Conservation (phyloP, 2,888 invertebrate genomes). For the Malachius bipustulatus region DNA sequence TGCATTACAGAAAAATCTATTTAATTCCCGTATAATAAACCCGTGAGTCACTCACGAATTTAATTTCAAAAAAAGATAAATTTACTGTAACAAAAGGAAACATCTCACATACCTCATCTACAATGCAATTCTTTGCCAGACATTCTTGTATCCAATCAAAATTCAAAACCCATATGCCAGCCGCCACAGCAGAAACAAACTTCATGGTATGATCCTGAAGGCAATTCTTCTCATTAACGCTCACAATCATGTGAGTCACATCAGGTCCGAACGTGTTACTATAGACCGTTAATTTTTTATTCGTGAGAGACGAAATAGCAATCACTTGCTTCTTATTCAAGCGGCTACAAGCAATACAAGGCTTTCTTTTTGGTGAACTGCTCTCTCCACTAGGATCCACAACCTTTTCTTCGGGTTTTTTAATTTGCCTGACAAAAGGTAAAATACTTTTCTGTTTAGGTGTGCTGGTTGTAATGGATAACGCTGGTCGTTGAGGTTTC, state of each 20-base stretch:
- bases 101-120: constrained; percentile 38
- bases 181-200: constrained; percentile 44
- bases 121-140: constrained; percentile 32
- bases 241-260: constrained; percentile 34
- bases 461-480: constrained; percentile 25
- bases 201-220: constrained; percentile 38
- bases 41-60: too few relatives aligned
- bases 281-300: constrained; percentile 28
- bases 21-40: too few relatives aligned
- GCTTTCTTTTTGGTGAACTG: constrained; percentile 19
- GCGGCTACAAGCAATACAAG: constrained; percentile 29
- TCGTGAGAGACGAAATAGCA: constrained; percentile 26
- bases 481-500: constrained; percentile 15
- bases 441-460: constrained; percentile 32
- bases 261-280: constrained; percentile 23
- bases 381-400: constrained; percentile 1
- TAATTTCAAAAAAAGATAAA: too few relatives aligned
- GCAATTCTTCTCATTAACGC: constrained; percentile 26
- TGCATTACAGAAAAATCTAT: too few relatives aligned
- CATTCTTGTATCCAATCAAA: constrained; percentile 44
- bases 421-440: constrained; percentile 23
- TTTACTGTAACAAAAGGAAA: constrained; percentile 4
- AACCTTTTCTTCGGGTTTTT: constrained; percentile 4
- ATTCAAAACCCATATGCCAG: constrained; percentile 46
- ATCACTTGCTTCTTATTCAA: constrained; percentile 26